Evolutionary conservation across 2,888 invertebrate genomes (phyloP).

Genomic region (Harpalus rubripes): DNA sequence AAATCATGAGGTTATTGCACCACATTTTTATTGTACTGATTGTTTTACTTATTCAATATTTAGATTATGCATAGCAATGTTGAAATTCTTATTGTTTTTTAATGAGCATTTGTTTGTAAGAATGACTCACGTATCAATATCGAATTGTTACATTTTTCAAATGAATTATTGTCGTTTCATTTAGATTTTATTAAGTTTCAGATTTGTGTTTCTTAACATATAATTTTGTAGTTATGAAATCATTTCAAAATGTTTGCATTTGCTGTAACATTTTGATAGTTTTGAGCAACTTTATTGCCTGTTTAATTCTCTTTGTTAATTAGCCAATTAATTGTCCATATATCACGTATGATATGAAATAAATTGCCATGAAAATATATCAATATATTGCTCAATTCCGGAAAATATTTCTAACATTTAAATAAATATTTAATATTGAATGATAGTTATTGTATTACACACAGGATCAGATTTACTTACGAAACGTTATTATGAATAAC

Average conservation of each 20-base stretch:
- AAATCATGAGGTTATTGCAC: neutral
- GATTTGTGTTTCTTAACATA: neutral
- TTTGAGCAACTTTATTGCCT: slow-evolving; percentile 5
- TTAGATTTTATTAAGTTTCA: neutral
- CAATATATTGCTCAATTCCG: neutral
- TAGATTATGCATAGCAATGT: slow-evolving; percentile 1
- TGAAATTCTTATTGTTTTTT: slow-evolving; percentile 40
- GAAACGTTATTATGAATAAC: neutral
- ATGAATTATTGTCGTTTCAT: neutral
- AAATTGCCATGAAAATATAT: slow-evolving; percentile 8
- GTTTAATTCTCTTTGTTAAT: slow-evolving; percentile 7
- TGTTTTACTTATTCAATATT: slow-evolving; percentile 23
- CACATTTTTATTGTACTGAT: neutral
- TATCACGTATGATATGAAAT: neutral
- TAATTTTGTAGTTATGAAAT: slow-evolving; percentile 23
- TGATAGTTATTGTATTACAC: neutral
- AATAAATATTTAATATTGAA: neutral
- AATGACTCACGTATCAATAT: neutral
- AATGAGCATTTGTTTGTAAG: slow-evolving; percentile 12
- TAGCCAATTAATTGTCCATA: slow-evolving; percentile 8
- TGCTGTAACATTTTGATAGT: slow-evolving; percentile 16
- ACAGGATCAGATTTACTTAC: neutral
- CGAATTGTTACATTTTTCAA: neutral
- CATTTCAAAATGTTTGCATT: slow-evolving; percentile 12
- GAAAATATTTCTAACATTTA: slow-evolving; percentile 1